Base-by-base conservation (phyloP, 2,888 invertebrate species). In the Willowsia nigromaculata region DNA sequence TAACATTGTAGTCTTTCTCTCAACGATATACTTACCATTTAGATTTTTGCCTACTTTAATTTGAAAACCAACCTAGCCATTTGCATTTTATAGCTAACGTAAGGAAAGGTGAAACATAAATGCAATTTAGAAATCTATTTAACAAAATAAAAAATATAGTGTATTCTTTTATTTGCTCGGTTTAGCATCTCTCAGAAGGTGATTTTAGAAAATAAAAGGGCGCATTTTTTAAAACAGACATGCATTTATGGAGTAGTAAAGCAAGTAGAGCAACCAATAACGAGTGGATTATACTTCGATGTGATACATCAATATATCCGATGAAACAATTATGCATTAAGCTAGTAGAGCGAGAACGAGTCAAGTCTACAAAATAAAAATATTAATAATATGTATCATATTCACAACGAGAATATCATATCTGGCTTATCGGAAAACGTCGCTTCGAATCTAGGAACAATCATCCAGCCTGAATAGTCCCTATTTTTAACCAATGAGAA, bases 1-100 rank as follows among this genome's bases (percentile, higher is more conserved):
- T 37, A 56, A 80, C 80, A 78, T 53, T 59, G 37, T 86, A 86
- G 86, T 86, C 86, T 86, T 86, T 86, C 86, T 80, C 50, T 53
- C 80, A 86, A 80, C 85, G 78, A 86, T 47, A 78, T 80, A 59
- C 56, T 27, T 68, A 71, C 74, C 25, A 74, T 74, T 74, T 15
- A 47, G n/a, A 30, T 27, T 59, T 59, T 22, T 62, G 27, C 27
- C 47, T 40, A 43, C 0, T 18, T 71, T 40, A 25, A 25, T n/a
- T 71, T 25, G 9, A 40, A 22, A 40, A 1, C n/a, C 18, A 62
- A 15, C 3, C 33, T 33, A 5, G 30, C 15, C 4, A 6, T 22
- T 68, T 68, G 6, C 37, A 11, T 11, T 11, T 56, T 56, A 25
- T 1, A 22, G 56, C 9, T n/a, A n/a, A n/a, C 7, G 5, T 27